These are phyloP conservation scores for Orthosia incerta DNA, from an alignment of 2,888 invertebrate genomes.

Conservation along the genomic window DNA sequence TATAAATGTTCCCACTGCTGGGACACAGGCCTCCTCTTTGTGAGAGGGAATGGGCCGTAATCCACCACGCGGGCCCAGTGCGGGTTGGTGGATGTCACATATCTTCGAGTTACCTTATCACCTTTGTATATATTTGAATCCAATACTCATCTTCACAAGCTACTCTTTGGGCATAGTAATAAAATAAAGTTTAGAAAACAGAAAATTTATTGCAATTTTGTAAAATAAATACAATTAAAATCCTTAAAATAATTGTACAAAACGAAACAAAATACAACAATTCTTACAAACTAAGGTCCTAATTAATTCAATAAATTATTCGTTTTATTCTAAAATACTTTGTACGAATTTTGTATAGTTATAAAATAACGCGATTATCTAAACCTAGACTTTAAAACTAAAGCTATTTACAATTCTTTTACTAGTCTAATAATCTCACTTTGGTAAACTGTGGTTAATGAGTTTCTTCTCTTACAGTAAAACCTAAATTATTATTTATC, in stretches of 20 bases:
- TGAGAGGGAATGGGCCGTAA: too few relatives aligned
- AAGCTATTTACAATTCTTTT: constrained; percentile 79
- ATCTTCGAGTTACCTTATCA: too few relatives aligned
- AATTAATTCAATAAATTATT: constrained; percentile 86
- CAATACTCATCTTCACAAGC: neutral
- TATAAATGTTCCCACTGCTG: too few relatives aligned
- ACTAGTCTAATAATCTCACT: constrained; percentile 90
- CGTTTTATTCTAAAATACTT: constrained; percentile 83
- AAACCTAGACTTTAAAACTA: constrained; percentile 56
- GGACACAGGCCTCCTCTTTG: too few relatives aligned
- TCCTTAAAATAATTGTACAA: constrained; percentile 83
- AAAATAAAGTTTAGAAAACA: constrained; percentile 79
- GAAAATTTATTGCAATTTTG: constrained; percentile 84
- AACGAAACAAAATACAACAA: constrained; percentile 90
- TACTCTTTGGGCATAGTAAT: neutral
- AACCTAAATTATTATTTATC: constrained; percentile 50
- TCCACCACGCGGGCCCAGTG: too few relatives aligned
- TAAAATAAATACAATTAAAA: constrained; percentile 88
- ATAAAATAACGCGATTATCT: constrained; percentile 65
- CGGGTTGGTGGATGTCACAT: too few relatives aligned
- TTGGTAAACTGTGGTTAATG: constrained; percentile 92
- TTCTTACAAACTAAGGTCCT: constrained; percentile 75
- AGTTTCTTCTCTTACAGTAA: constrained; percentile 74
- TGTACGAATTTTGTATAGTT: constrained; percentile 83
- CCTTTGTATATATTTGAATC: too few relatives aligned